Evolutionary conservation across 1,140 invertebrate species (phyloP).

Genomic region (Aethina tumida): DNA sequence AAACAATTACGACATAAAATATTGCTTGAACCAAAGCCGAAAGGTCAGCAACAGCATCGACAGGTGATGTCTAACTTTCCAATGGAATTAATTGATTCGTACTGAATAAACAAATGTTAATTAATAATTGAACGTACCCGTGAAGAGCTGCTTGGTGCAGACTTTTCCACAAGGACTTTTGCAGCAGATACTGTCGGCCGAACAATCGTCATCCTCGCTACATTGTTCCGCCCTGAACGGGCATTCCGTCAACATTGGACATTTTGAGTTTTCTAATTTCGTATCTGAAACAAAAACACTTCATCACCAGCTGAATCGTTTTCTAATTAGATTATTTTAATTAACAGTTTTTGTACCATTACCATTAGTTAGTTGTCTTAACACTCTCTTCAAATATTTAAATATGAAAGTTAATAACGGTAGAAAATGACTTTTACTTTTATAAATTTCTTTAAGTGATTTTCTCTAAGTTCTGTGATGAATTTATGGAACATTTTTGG

Average conservation of each 20-base stretch:
- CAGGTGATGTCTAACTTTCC: neutral
- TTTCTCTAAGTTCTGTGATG: too few species aligned
- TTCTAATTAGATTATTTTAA: neutral
- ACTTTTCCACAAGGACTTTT: slow-evolving; percentile 37
- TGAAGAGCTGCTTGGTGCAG: slow-evolving; percentile 37
- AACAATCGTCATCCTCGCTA: slow-evolving; percentile 33
- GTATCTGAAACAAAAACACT: slow-evolving; percentile 13
- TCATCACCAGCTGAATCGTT: neutral
- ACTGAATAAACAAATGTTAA: too few species aligned
- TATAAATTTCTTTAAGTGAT: too few species aligned
- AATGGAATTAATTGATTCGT: too few species aligned
- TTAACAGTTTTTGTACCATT: too few species aligned
- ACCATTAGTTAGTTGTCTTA: too few species aligned
- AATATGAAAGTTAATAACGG: too few species aligned
- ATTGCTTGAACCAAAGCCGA: neutral
- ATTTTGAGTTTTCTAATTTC: slow-evolving; percentile 21
- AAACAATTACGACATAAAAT: slow-evolving; percentile 1
- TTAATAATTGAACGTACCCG: slow-evolving; percentile 33
- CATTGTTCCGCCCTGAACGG: slow-evolving; percentile 33
- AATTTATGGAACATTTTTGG: too few species aligned
- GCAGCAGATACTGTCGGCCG: slow-evolving; percentile 34
- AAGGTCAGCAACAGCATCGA: neutral
- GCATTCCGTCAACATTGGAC: slow-evolving; percentile 35
- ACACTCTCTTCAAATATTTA: too few species aligned
- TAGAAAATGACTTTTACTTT: too few species aligned